phyloP scores from a whole-genome alignment of 2,113 vertebrate species.

The Laticauda colubrina region DNA sequence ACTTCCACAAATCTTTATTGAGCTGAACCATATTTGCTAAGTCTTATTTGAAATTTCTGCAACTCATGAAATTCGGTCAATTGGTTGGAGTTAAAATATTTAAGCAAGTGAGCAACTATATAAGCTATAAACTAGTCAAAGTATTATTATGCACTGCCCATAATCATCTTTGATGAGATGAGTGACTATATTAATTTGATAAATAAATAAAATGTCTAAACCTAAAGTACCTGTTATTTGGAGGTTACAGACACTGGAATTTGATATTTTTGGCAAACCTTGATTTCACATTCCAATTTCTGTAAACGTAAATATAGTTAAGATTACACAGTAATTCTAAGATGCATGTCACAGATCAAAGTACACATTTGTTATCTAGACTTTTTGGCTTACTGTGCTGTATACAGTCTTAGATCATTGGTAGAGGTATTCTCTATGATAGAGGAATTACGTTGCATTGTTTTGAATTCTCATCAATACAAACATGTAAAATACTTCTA shows the following conservation, averaged over 20 bases:
- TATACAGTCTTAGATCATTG: not conserved
- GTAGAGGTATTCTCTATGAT: not conserved
- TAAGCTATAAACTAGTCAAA: not conserved
- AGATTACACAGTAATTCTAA: not conserved
- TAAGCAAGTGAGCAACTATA: not conserved
- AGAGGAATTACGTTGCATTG: not conserved
- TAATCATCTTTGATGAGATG: not conserved
- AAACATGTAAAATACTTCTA: not conserved
- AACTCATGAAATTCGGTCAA: not conserved
- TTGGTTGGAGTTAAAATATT: not conserved
- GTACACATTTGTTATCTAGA: not conserved
- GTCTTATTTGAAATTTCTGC: not conserved
- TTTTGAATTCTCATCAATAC: not conserved
- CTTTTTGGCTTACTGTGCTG: not conserved
- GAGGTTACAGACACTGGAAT: not conserved
- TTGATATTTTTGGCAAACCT: not conserved
- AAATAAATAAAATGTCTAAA: not conserved
- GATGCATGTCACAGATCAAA: not conserved
- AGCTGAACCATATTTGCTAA: not conserved
- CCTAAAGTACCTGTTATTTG: not conserved
- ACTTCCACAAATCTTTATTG: not conserved
- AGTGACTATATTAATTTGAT: not conserved
- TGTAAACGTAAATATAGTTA: not conserved
- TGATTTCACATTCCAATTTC: not conserved
- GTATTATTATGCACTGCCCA: not conserved